Conservation (phyloP, 1,140 invertebrate genomes). For the Colletes gigas region DNA sequence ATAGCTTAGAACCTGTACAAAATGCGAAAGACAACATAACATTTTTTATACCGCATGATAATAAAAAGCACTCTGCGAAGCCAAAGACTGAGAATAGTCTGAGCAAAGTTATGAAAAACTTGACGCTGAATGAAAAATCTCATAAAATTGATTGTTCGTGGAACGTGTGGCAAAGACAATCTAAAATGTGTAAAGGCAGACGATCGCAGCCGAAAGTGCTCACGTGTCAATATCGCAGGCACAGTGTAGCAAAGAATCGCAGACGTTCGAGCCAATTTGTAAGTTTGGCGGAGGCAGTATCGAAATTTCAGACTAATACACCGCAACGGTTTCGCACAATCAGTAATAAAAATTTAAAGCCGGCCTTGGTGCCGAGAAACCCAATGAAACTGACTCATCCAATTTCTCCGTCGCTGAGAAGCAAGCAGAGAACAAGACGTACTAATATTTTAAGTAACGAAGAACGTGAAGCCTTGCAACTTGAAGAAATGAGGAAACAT, state of each 20-base stretch:
- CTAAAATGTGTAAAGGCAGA: slow-evolving; percentile 27
- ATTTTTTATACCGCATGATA: slow-evolving; percentile 54
- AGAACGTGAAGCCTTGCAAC: slow-evolving; percentile 72
- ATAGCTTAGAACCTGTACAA: slow-evolving; percentile 62
- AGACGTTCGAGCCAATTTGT: slow-evolving; percentile 69
- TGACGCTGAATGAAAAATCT: slow-evolving; percentile 59
- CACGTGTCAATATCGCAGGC: slow-evolving; percentile 54
- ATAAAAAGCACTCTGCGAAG: slow-evolving; percentile 51
- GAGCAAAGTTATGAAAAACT: slow-evolving; percentile 59
- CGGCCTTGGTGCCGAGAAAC: slow-evolving; percentile 57
- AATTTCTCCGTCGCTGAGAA: slow-evolving; percentile 76
- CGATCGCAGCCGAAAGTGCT: slow-evolving; percentile 36
- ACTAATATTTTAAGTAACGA: slow-evolving; percentile 66
- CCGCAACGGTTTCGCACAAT: slow-evolving; percentile 76
- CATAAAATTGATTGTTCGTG: slow-evolving; percentile 34
- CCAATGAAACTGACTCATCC: slow-evolving; percentile 74
- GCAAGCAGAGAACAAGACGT: slow-evolving; percentile 72
- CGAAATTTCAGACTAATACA: slow-evolving; percentile 77
- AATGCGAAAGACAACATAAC: slow-evolving; percentile 58
- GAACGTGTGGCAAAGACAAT: slow-evolving; percentile 52
- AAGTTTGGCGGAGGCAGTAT: slow-evolving; percentile 78
- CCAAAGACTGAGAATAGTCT: slow-evolving; percentile 68
- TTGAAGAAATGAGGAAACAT: slow-evolving; percentile 73
- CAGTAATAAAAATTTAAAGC: slow-evolving; percentile 61
- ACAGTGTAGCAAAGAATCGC: slow-evolving; percentile 49